Percentiles rank a stretch among this genome's conserved stretches.
Conservation (phyloP, 2,888 invertebrate species). For the Papilio gigon region DNA sequence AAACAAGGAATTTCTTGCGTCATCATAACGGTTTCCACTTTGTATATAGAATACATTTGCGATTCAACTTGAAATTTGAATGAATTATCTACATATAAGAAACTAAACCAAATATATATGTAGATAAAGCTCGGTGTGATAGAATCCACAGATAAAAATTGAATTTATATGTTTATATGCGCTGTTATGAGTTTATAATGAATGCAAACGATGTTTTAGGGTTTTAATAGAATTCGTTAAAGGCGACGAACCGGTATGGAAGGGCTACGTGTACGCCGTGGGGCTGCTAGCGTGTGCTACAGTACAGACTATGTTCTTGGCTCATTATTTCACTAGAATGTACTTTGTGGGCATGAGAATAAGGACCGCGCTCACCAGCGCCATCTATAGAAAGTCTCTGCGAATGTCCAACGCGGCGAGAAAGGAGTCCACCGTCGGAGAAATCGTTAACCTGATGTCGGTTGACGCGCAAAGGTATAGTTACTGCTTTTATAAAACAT, state of each 20-base stretch:
- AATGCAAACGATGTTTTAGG: conserved; percentile 61
- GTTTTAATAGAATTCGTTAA: conserved; percentile 88
- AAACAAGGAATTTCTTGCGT: not conserved
- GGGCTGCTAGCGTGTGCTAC: conserved; percentile 88
- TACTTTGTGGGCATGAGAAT: conserved; percentile 95
- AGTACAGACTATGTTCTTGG: conserved; percentile 91
- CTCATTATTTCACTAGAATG: conserved; percentile 96
- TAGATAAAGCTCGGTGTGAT: not conserved
- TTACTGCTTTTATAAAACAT: too few relatives aligned
- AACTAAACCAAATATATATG: not conserved
- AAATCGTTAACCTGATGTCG: conserved; percentile 96
- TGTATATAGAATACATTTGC: not conserved
- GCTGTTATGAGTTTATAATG: conserved; percentile 20
- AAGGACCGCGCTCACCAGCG: conserved; percentile 92
- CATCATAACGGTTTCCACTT: not conserved
- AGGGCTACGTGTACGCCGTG: conserved; percentile 92
- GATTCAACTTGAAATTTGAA: not conserved
- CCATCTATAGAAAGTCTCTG: conserved; percentile 93
- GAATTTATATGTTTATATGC: conserved; percentile 1
- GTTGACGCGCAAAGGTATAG: conserved; percentile 91
- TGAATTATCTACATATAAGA: not conserved
- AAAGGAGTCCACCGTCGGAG: conserved; percentile 93
- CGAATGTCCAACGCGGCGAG: conserved; percentile 90
- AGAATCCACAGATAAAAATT: conserved; percentile 1
- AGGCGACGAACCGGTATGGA: conserved; percentile 87